Evolutionary conservation across 2,888 invertebrate species (phyloP).

Genomic region (Pherbina coryleti): DNA sequence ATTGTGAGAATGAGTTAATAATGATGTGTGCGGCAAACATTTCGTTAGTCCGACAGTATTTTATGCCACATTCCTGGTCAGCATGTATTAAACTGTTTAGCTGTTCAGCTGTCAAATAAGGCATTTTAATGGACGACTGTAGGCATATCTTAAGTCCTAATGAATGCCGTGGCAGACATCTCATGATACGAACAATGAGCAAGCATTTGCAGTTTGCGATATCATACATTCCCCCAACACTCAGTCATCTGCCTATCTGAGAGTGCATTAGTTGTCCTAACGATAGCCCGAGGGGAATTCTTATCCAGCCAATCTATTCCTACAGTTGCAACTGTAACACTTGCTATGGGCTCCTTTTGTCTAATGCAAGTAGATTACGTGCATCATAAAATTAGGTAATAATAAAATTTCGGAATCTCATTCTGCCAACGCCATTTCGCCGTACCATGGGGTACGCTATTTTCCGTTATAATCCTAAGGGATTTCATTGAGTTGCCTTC

Average conservation of each 20-base stretch:
- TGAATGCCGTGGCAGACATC: neutral
- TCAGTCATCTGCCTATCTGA: no score
- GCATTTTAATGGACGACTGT: slow-evolving; percentile 23
- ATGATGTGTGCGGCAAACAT: slow-evolving; percentile 28
- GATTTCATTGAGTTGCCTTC: neutral
- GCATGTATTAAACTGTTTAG: slow-evolving; percentile 23
- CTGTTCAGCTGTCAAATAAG: slow-evolving; percentile 31
- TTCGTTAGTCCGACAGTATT: neutral
- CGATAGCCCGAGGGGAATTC: no score
- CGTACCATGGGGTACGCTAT: neutral
- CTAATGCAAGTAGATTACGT: slow-evolving; percentile 3
- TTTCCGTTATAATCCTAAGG: slow-evolving; percentile 7
- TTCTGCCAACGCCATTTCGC: neutral
- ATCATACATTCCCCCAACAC: no score
- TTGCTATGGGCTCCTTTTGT: neutral
- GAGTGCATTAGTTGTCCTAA: no score
- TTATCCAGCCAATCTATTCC: no score
- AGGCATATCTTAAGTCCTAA: slow-evolving; percentile 14
- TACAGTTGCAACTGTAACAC: no score
- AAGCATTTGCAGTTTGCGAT: no score
- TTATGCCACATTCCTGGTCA: neutral
- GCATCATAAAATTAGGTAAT: slow-evolving; percentile 33
- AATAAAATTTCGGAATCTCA: neutral
- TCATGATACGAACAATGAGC: neutral
- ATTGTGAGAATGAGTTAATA: slow-evolving; percentile 41